These are phyloP conservation scores for Alloscopus bannaensis DNA, from an alignment of 2,888 invertebrate genomes.

Conservation along the genomic window DNA sequence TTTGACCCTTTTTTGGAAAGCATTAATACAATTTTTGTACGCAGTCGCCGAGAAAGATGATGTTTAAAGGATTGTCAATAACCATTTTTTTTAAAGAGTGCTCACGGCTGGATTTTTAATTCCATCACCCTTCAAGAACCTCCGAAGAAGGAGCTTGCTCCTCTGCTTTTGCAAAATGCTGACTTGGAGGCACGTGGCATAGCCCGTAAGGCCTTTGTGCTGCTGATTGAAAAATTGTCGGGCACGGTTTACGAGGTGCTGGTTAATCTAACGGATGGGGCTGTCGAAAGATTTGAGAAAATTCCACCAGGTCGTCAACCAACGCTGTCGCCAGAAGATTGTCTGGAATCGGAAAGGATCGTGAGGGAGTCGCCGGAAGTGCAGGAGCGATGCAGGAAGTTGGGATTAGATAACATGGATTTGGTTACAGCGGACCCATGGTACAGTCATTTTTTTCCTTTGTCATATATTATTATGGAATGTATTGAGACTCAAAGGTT, in stretches of 20 bases:
- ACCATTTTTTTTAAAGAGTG: too few species aligned
- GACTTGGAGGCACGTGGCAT: conserved; percentile 6
- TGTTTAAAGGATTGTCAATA: too few species aligned
- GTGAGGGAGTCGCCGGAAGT: conserved; percentile 57
- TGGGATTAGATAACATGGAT: conserved; percentile 64
- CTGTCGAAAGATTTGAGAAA: conserved; percentile 57
- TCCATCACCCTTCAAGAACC: conserved; percentile 67
- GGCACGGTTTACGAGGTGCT: conserved; percentile 61
- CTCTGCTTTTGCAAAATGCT: conserved; percentile 44
- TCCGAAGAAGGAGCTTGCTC: conserved; percentile 49
- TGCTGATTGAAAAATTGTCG: conserved; percentile 61
- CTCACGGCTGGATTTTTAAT: conserved; percentile 66
- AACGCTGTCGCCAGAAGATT: conserved; percentile 67
- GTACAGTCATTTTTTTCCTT: conserved; percentile 28
- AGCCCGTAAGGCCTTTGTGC: conserved; percentile 60
- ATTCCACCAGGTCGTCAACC: conserved; percentile 62
- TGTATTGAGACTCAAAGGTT: too few species aligned
- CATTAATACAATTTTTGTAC: too few species aligned
- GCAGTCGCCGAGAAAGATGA: too few species aligned
- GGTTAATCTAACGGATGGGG: conserved; percentile 57
- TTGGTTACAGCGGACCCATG: conserved; percentile 70
- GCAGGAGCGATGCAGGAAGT: conserved; percentile 47
- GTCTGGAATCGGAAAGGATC: conserved; percentile 63
- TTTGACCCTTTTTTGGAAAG: too few species aligned
- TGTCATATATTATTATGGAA: background rate